Evolutionary conservation across 2,113 vertebrate genomes (phyloP), one percentile per base, ranked within the genome.

Genomic region (Halichoeres trimaculatus): DNA sequence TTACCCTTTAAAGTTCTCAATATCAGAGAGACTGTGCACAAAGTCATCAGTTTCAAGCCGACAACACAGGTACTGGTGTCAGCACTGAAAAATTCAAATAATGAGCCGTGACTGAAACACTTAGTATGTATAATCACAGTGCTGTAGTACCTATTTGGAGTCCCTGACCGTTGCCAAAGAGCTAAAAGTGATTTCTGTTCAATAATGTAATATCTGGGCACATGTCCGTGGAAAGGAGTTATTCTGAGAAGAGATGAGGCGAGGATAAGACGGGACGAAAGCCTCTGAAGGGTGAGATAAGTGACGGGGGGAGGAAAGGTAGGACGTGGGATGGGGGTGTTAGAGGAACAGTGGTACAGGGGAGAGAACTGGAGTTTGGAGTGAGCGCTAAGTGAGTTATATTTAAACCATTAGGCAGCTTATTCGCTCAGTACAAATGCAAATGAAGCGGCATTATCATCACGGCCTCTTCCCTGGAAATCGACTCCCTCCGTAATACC

Each of bases 381-480:
- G 82, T 81, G 85, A 87, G 84, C 63, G 19, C 62, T 87, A 89
- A 88, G 90, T 84, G 90, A 85, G 85, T 90, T 92, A 89, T 88
- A 89, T 91, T 91, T 90, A 93, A 93, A 92, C 87, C 90, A 92
- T 92, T 91, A 93, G 90, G 85, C 88, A 71, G 84, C 77, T 91
- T 90, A 89, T 93, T 87, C 80, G 77, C 74, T 90, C 85, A 90
- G 85, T 88, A 70, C 83, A 86, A 93, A 91, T 90, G 91, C 90
- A 91, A 94, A 94, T 93, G 91, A 94, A 95, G 85, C 89, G 89
- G 92, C 92, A 93, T 93, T 94, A 90, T 92, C 87, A 91, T 88
- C 87, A 72, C 63, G 57, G 78, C 81, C 88, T 87, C 82, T 81
- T 86, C 85, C 88, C 86, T 93, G 90, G 91, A 93, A 93, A 92